These are phyloP conservation scores for Semicossyphus pulcher DNA, from an alignment of 2,113 vertebrate genomes.

Conservation along the genomic window DNA sequence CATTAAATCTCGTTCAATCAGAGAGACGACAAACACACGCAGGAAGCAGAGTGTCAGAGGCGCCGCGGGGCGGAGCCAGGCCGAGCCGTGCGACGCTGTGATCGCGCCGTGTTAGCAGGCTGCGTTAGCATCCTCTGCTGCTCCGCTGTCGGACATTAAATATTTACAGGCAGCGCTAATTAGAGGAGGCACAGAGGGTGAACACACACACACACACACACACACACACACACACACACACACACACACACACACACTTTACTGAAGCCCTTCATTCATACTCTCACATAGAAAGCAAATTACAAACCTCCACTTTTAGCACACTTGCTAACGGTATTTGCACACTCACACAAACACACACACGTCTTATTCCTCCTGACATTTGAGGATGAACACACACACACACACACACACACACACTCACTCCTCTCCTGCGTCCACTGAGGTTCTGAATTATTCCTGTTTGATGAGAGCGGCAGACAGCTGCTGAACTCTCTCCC, in stretches of 20 bases:
- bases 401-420: slow-evolving; percentile 12
- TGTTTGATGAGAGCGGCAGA: slow-evolving; percentile 50
- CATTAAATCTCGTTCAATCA: background rate
- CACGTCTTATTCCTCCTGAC: background rate
- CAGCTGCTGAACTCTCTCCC: slow-evolving; percentile 30
- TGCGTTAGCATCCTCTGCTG: slow-evolving; percentile 27
- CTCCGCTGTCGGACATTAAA: slow-evolving; percentile 39
- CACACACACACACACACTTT: background rate
- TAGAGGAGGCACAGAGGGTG: slow-evolving; percentile 25
- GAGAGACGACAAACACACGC: background rate
- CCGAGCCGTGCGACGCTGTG: background rate
- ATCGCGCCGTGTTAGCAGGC: slow-evolving; percentile 2
- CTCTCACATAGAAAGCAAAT: background rate
- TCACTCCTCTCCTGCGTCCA: background rate
- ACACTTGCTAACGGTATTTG: background rate
- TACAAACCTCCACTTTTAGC: background rate
- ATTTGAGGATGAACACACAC: slow-evolving; percentile 14
- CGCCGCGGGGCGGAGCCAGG: background rate
- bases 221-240: background rate
- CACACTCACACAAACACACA: background rate
- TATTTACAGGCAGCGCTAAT: slow-evolving; percentile 55
- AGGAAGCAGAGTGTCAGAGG: background rate
- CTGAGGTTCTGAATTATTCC: slow-evolving; percentile 47
- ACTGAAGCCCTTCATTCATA: background rate
- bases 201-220: slow-evolving; percentile 8